phyloP scores from a whole-genome alignment of 2,888 invertebrate genomes.

The Agrochola litura region DNA sequence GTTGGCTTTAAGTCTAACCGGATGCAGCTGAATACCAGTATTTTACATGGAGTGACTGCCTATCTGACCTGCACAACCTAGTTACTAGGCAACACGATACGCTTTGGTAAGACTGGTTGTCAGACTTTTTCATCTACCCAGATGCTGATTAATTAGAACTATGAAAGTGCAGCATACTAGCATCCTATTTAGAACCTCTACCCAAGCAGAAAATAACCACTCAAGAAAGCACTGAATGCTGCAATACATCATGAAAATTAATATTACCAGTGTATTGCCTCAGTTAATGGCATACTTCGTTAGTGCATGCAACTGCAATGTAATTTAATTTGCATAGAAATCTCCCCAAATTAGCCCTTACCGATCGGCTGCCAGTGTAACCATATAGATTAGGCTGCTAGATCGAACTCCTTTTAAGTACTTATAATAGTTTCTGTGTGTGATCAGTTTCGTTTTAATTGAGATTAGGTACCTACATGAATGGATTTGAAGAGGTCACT shows the following conservation, averaged over 20 bases:
- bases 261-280: conserved; percentile 69
- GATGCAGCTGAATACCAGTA: too few species aligned
- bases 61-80: too few species aligned
- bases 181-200: background rate
- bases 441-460: conserved; percentile 39
- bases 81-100: too few species aligned
- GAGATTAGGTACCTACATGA: background rate
- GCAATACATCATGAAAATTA: conserved; percentile 73
- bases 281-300: conserved; percentile 79
- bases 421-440: conserved; percentile 39
- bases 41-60: too few species aligned
- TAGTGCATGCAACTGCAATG: conserved; percentile 75
- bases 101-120: too few species aligned
- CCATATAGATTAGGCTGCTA: conserved; percentile 56
- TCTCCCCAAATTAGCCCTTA: conserved; percentile 81
- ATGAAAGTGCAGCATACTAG: background rate
- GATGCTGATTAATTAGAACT: background rate
- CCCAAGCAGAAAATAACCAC: background rate
- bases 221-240: conserved; percentile 3
- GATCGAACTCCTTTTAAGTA: conserved; percentile 53
- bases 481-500: background rate
- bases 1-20: too few species aligned
- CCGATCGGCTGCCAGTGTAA: conserved; percentile 56
- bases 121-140: background rate
- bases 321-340: conserved; percentile 87